Conservation (phyloP, 2,797 vertebrate genomes). For the Clarias pachynema region DNA sequence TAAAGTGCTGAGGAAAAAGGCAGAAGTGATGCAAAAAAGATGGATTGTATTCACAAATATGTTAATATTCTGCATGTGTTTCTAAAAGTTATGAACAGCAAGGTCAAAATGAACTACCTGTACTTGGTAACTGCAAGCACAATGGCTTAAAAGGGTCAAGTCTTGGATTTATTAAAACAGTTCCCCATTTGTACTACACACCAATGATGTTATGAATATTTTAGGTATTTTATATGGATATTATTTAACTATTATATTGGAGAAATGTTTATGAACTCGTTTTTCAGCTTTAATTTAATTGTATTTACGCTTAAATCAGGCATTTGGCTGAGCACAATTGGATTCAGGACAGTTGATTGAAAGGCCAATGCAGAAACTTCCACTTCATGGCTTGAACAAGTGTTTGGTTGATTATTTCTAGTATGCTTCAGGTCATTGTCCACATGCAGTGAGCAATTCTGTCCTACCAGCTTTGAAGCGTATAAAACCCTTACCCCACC, state of each 20-base stretch:
- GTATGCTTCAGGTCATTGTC: neutral
- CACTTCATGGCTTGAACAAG: neutral
- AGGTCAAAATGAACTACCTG: slow-evolving; percentile 14
- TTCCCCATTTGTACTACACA: neutral
- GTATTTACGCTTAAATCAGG: slow-evolving; percentile 53
- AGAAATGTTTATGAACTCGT: neutral
- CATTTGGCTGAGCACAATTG: neutral
- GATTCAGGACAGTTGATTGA: neutral
- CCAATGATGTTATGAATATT: neutral
- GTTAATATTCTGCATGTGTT: slow-evolving; percentile 31
- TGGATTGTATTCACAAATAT: neutral
- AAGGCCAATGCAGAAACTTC: neutral
- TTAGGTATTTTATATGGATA: neutral
- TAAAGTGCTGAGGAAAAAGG: slow-evolving; percentile 63
- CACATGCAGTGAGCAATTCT: neutral
- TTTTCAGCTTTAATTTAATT: neutral
- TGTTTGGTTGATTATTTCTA: neutral
- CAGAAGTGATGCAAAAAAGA: slow-evolving; percentile 55
- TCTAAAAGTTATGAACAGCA: slow-evolving; percentile 9
- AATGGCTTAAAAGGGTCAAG: neutral
- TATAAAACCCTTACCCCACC: neutral
- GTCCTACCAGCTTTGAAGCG: neutral
- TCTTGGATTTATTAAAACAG: neutral
- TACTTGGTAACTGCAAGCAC: neutral
- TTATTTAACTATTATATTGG: neutral